Evolutionary conservation across 2,888 invertebrate genomes (phyloP), one percentile per base, ranked within the genome.

Genomic region (Halictus ligatus): DNA sequence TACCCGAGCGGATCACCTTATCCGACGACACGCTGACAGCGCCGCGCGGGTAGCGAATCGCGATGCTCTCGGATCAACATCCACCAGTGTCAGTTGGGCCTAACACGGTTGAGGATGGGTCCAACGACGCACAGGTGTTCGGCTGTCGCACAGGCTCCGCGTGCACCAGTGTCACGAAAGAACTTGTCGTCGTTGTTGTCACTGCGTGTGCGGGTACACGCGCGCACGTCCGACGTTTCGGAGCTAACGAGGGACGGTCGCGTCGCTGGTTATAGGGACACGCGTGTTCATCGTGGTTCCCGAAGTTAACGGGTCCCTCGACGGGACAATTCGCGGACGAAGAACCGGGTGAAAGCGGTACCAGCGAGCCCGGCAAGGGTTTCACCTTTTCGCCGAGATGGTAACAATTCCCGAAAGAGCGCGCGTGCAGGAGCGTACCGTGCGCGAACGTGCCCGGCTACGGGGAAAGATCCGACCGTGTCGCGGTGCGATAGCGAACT

Each of bases 401-500:
- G 12, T 7, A n/a, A 13, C 54, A n/a, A 46, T 15, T 13, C 25
- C 6, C 54, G 35, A 40, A 43, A n/a, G 46, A 54, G 54, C 84
- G 78, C 89, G 86, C 83, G 83, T 80, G 84, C 69, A 74, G 58
- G 58, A 40, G 13, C 50, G 18, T 74, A 64, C 64, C 64, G 71
- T 72, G 54, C 29, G 80, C 46, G 43, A 46, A 71, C 43, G 75
- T 80, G 29, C 71, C 12, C 75, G 46, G 29, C 54, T 48, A 74
- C 75, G 72, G 71, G 40, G 60, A 29, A 79, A 85, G 89, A 91
- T 89, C 90, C 91, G 89, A 86, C 92, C 93, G 92, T 90, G 91
- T 84, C 94, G 94, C 94, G 93, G 86, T 92, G 89, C 94, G 92
- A 92, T 93, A 92, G 93, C 92, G 90, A 91, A 94, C 94, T 94